Percentiles rank a stretch among this genome's conserved stretches.
These are phyloP conservation scores for Tetramorium bicarinatum DNA, from an alignment of 2,888 invertebrate genomes.

Conservation along the genomic window DNA sequence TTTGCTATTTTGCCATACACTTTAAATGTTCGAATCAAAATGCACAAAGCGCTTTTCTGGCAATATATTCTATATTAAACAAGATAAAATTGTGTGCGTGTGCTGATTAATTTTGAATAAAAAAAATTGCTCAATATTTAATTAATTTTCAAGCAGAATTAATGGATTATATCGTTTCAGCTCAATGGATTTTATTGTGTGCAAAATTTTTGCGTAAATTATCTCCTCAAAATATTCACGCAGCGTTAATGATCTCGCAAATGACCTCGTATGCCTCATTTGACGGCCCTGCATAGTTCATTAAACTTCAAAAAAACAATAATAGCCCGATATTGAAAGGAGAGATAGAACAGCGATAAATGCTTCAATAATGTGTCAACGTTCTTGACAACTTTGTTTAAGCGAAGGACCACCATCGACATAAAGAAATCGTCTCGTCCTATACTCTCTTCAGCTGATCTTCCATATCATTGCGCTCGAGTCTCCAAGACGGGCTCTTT, in stretches of 20 bases:
- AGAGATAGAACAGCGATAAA: neutral
- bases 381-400: slow-evolving; percentile 4
- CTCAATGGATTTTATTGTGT: neutral
- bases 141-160: neutral
- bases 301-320: slow-evolving; percentile 35
- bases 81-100: neutral
- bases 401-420: slow-evolving; percentile 8
- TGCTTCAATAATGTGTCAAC: slow-evolving; percentile 21
- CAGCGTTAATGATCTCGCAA: slow-evolving; percentile 21
- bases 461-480: slow-evolving; percentile 57
- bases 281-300: neutral
- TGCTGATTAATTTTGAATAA: neutral
- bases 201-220: neutral
- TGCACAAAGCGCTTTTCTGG: slow-evolving; percentile 15
- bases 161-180: neutral
- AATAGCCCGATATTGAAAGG: neutral
- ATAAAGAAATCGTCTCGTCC: slow-evolving; percentile 49
- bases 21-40: slow-evolving; percentile 24
- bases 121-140: neutral
- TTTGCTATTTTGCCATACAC: slow-evolving; percentile 25
- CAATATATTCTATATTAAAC: neutral
- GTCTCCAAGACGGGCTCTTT: slow-evolving; percentile 28
- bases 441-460: slow-evolving; percentile 32
- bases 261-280: neutral
- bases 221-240: slow-evolving; percentile 24